Percentiles rank a stretch among this genome's conserved stretches.
These are phyloP conservation scores for Leucophenga montana DNA, from an alignment of 2,888 invertebrate genomes.

Conservation along the genomic window DNA sequence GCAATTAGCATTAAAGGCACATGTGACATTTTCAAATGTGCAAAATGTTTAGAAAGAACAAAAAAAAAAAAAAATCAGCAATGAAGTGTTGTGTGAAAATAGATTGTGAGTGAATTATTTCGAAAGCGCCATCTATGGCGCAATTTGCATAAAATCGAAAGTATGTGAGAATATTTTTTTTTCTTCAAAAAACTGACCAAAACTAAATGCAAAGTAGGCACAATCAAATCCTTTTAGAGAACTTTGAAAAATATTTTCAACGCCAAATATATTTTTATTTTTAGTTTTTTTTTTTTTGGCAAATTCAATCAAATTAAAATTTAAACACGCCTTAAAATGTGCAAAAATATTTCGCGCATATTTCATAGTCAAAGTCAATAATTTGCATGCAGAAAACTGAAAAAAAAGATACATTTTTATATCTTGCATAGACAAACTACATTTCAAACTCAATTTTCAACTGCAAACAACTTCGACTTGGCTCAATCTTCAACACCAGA, in stretches of 20 bases:
- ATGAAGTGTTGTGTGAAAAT: conserved; percentile 36
- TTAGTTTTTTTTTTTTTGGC: conserved; percentile 3
- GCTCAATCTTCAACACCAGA: conserved; percentile 51
- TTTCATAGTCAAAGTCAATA: conserved; percentile 22
- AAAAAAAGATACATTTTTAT: not conserved
- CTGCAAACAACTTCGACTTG: not conserved
- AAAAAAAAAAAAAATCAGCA: conserved; percentile 47
- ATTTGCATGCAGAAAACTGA: conserved; percentile 13
- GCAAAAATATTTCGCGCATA: conserved; percentile 6
- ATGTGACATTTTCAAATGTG: conserved; percentile 57
- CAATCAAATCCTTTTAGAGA: conserved; percentile 8
- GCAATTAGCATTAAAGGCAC: conserved; percentile 59
- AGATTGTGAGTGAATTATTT: not conserved
- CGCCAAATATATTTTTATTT: not conserved
- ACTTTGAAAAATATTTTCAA: not conserved
- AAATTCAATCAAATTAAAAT: conserved; percentile 21
- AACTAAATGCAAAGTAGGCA: conserved; percentile 12
- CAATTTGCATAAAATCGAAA: not conserved
- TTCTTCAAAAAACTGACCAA: not conserved
- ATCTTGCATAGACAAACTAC: conserved; percentile 33
- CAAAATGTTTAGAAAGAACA: conserved; percentile 42
- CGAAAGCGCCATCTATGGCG: not conserved
- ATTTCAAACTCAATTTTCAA: conserved; percentile 55
- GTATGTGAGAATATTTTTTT: not conserved
- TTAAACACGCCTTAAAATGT: conserved; percentile 14